A percentile compares a stretch with the other conserved stretches of the same genome.
These are phyloP conservation scores for Sialis fuliginosa DNA, from an alignment of 2,888 invertebrate genomes.

Conservation along the genomic window DNA sequence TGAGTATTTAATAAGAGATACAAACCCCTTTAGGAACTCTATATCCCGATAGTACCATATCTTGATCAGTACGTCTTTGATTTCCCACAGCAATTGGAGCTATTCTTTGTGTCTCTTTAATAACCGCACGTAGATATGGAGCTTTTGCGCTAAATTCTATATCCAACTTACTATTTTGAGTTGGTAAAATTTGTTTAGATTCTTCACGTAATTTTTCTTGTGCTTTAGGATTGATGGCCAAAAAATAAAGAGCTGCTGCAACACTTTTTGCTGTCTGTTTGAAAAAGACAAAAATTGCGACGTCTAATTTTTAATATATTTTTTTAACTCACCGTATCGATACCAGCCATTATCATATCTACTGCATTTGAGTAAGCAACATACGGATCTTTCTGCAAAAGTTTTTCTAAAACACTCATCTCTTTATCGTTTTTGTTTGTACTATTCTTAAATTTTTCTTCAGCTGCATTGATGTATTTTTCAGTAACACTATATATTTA, in stretches of 20 bases:
- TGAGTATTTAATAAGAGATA: background rate
- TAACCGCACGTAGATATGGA: slow-evolving; percentile 38
- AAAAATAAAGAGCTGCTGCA: slow-evolving; percentile 24
- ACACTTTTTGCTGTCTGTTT: slow-evolving; percentile 28
- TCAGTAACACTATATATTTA: slow-evolving; percentile 4
- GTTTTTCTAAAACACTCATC: slow-evolving; percentile 44
- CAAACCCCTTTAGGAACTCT: slow-evolving; percentile 23
- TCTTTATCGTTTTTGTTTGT: slow-evolving; percentile 27
- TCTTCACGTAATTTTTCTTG: slow-evolving; percentile 26
- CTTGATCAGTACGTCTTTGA: slow-evolving; percentile 15
- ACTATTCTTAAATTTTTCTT: slow-evolving; percentile 14
- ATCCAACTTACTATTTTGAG: slow-evolving; percentile 18
- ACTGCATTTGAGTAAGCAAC: slow-evolving; percentile 47
- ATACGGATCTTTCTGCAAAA: slow-evolving; percentile 38
- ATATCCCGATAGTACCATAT: slow-evolving; percentile 21
- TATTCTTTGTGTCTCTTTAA: slow-evolving; percentile 39
- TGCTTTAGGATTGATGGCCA: slow-evolving; percentile 24
- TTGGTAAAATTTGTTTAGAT: slow-evolving; percentile 15
- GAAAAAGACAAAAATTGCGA: background rate
- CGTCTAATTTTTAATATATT: background rate
- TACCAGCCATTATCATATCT: slow-evolving; percentile 51
- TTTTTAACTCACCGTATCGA: slow-evolving; percentile 45
- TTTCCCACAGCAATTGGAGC: slow-evolving; percentile 16
- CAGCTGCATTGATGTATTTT: slow-evolving; percentile 17
- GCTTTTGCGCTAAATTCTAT: slow-evolving; percentile 21